A percentile compares a stretch with the other conserved stretches of the same genome.
These are phyloP conservation scores for Gambelia wislizenii DNA, from an alignment of 2,797 vertebrate species.

Conservation along the genomic window DNA sequence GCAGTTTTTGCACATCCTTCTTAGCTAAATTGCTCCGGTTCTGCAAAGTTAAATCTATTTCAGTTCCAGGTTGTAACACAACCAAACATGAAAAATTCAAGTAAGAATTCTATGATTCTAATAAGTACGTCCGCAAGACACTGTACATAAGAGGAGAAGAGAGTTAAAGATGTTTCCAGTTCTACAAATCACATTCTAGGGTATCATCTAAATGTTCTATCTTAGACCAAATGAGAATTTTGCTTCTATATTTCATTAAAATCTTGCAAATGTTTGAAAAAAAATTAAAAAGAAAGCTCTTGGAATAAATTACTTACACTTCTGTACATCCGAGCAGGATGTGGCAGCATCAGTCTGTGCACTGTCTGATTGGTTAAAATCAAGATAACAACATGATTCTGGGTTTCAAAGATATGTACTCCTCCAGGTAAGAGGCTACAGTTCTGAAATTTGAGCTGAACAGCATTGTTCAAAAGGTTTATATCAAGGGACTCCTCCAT, in stretches of 20 bases:
- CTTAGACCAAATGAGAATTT: background rate
- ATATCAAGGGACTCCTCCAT: slow-evolving; percentile 91
- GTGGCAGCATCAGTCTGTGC: slow-evolving; percentile 90
- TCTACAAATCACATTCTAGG: background rate
- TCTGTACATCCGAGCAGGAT: slow-evolving; percentile 90
- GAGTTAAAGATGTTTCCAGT: background rate
- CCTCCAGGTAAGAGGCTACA: slow-evolving; percentile 88
- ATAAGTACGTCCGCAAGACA: no score
- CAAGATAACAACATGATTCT: slow-evolving; percentile 87
- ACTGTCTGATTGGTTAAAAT: slow-evolving; percentile 89
- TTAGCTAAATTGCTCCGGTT: no score
- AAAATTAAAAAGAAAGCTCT: background rate
- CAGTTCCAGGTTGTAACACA: no score
- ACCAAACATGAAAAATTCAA: no score
- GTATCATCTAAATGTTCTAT: background rate
- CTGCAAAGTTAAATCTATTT: no score
- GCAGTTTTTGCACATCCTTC: no score
- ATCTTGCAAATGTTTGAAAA: background rate
- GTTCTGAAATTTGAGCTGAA: slow-evolving; percentile 85
- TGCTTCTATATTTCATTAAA: background rate
- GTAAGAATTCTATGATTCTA: no score
- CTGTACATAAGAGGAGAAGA: accelerated
- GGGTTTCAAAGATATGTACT: slow-evolving; percentile 87
- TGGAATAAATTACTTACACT: slow-evolving; percentile 84
- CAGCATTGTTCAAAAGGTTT: slow-evolving; percentile 88